phyloP scores from a whole-genome alignment of 1,140 invertebrate genomes.

The Mactra quadrangularis region DNA sequence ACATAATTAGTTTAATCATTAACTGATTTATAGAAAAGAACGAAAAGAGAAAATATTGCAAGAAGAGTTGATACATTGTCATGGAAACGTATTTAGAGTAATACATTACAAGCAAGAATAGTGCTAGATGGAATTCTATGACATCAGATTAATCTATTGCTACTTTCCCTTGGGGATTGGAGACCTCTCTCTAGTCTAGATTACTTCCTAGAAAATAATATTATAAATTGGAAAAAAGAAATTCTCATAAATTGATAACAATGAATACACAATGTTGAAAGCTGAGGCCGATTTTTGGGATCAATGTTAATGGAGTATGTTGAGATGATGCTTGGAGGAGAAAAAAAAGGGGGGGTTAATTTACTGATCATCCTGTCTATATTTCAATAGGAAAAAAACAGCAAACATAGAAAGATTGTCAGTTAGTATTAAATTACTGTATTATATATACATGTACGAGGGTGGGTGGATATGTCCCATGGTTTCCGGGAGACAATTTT shows the following conservation, averaged over 20 bases:
- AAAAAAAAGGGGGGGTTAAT: too few relatives aligned
- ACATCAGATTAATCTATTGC: slow-evolving; percentile 61
- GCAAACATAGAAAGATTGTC: neutral
- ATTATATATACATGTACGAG: neutral
- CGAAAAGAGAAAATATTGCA: slow-evolving; percentile 19
- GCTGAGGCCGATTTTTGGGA: slow-evolving; percentile 36
- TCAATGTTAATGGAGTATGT: slow-evolving; percentile 55
- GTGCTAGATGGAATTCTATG: slow-evolving; percentile 44
- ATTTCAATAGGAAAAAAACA: slow-evolving; percentile 9
- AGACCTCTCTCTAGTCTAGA: slow-evolving; percentile 56
- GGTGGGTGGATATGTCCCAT: neutral
- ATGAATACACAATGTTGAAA: slow-evolving; percentile 54
- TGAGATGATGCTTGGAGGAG: too few relatives aligned
- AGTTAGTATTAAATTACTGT: neutral
- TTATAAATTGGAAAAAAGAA: slow-evolving; percentile 63
- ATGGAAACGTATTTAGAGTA: slow-evolving; percentile 40
- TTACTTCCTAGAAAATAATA: slow-evolving; percentile 61
- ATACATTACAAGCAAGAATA: slow-evolving; percentile 52
- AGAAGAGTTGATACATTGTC: slow-evolving; percentile 36
- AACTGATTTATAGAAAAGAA: slow-evolving; percentile 30
- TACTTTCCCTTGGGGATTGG: slow-evolving; percentile 36
- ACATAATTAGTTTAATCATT: neutral
- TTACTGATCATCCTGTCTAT: slow-evolving; percentile 38
- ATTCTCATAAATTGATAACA: slow-evolving; percentile 62
- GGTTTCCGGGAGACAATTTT: too few relatives aligned